Evolutionary conservation across 2,888 invertebrate species (phyloP), one percentile per base, ranked within the genome.

Genomic region (Metopia argyrocephala): DNA sequence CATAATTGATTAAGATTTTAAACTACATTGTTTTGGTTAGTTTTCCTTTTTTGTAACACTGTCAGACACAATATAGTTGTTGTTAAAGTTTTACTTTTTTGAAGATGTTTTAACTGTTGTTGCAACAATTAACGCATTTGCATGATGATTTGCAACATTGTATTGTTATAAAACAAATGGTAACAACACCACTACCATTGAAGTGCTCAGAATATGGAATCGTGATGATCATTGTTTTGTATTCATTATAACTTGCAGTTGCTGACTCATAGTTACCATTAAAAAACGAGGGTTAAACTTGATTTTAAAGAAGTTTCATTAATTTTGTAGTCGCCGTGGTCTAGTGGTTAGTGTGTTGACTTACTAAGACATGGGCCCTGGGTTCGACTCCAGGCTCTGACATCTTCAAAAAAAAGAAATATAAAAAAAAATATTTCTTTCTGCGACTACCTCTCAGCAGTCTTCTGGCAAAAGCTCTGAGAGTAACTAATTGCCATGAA

Each of bases 111-210:
- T 61, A 73, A 57, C 48, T 38, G 61, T 57, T 78, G 61, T 48
- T 61, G 81, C 61, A 81, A 76, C 52, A 68, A 61, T 76, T 76
- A 76, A 76, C 68, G 75, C 68, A 76, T 76, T 76, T 76, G 68
- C 68, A 76, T 76, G 75, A 62, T 76, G 56, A 62, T 76, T 68
- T 62, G 54, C 62, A 76, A 76, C 68, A n/a, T 46, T 20, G 61
- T 68, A 59, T 59, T 65, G 57, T 50, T 65, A 65, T 54, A 48
- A 27, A 18, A 31, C 21, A 46, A 59, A 56, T 46, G 25, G 18
- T 18, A 31, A 52, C 57, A 52, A 28, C 54, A 20, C 15, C 9
- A 38, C 2, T 20, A 31, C 20, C 38, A 59, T 38, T 38, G 38
- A 38, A 38, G 15, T 38, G 15, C 38, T 12, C 15, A 38, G 38